Base-by-base conservation (phyloP, 2,888 invertebrate genomes). In the Hecatera dysodea region DNA sequence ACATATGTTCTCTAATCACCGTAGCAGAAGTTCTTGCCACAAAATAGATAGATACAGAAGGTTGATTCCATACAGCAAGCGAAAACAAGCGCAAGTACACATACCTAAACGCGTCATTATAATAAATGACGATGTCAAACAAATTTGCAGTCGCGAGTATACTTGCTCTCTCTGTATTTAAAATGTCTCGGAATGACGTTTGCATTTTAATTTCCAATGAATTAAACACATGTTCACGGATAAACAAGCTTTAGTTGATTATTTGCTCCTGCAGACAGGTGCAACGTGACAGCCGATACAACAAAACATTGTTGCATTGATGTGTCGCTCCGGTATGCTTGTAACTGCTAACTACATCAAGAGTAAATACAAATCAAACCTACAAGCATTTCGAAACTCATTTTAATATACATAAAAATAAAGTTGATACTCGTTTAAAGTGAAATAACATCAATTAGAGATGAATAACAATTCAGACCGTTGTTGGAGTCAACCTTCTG, bases 1-100 rank as follows among this genome's bases (percentile, higher is more conserved):
- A 81, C 85, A 86, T 80, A 78, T 74, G 80, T 64, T 74, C 70
- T 57, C 80, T 87, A 88, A 89, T 85, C 61, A 81, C 57, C 71
- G 74, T 81, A 78, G 62, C 83, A 87, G 78, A 80, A 72, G 64
- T 81, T 77, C 70, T n/a, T 29, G 64, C 17, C 27, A 72, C 4
- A 22, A 2, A 39, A 9, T 12, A 39, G 9, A n/a, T 15, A 22
- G 1, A 17, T 19, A 63, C 44, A 44, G 53, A 71, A 72, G 39
- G 9, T 22, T 6, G 12, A 12, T 33, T 36, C 7, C 17, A 15
- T 22, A 19, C 7, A 24, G 27, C 36, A 0, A 19, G 7, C 7
- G 0, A 33, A 5, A 67, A 53, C 9, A n/a, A 1, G 12, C 2
- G 1, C 9, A n/a, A n/a, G n/a, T n/a, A n/a, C 8, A n/a, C 33